Conservation (phyloP, 1,140 invertebrate species). For the Drosophila nebulosa region DNA sequence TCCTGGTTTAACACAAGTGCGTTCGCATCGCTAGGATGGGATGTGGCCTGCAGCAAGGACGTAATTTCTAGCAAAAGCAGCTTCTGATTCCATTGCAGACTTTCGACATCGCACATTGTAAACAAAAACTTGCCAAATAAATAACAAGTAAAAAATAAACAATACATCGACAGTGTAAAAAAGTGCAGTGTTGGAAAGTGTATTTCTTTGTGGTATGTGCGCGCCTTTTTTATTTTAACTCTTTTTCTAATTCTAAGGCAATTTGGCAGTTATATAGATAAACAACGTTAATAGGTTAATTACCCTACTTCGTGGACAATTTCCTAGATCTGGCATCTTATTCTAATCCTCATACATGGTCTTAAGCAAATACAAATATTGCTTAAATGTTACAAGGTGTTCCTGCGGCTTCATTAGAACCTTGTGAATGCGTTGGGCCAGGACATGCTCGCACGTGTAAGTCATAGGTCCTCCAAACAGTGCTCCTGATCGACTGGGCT, state of each 20-base stretch:
- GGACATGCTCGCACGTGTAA: slow-evolving; percentile 85
- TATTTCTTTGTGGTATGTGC: slow-evolving; percentile 7
- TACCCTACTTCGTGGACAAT: too few species aligned
- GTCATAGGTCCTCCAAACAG: not conserved
- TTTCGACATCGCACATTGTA: slow-evolving; percentile 34
- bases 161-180: too few species aligned
- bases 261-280: too few species aligned
- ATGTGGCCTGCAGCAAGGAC: slow-evolving; percentile 11
- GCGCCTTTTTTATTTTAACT: slow-evolving; percentile 22
- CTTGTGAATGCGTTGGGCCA: slow-evolving; percentile 83
- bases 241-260: slow-evolving; percentile 9
- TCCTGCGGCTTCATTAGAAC: slow-evolving; percentile 7
- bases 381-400: slow-evolving; percentile 14
- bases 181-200: not conserved
- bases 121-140: not conserved
- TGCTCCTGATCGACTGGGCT: not conserved
- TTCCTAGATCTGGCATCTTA: not conserved
- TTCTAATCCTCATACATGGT: slow-evolving; percentile 34
- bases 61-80: slow-evolving; percentile 36
- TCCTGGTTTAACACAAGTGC: slow-evolving; percentile 48
- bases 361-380: slow-evolving; percentile 26
- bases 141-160: not conserved
- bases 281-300: not conserved
- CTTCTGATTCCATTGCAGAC: slow-evolving; percentile 10
- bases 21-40: slow-evolving; percentile 15